Base-by-base conservation (phyloP, 2,797 vertebrate genomes). In the Hemibagrus guttatus region DNA sequence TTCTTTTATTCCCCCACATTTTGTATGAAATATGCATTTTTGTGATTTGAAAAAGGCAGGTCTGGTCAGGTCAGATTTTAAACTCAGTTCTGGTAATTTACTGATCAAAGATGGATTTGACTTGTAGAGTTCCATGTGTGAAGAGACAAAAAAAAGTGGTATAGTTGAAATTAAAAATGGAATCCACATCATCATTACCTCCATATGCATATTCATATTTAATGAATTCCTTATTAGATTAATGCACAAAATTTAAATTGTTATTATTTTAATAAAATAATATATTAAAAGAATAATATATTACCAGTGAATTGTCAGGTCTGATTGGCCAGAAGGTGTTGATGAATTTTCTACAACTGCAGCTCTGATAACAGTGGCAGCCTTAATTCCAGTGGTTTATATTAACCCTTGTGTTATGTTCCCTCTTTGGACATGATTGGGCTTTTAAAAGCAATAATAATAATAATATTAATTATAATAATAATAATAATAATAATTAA, bases 1-100 rank as follows among this genome's bases (percentile, higher is more conserved):
- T 64, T n/a, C 23, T 49, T 64, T 46, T 78, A 28, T 56, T 7
- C 56, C 31, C 19, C 46, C 9, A 49, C 46, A 26, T n/a, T 46
- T 66, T 42, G 42, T 64, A 49, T 81, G 39, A 81, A 80, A n/a
- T 21, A 80, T 63, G 23, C 76, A n/a, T 39, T 78, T 79, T 80
- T 23, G 4, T 39, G 31, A 39, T 79, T 79, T 79, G 54, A 31
- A 39, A 59, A 58, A 13, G 19, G 1, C 49, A 56, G n/a, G 7
- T 28, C 49, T 19, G 52, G 76, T 26, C 56, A 61, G 56, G 56
- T 42, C 76, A 59, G 21, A 13, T 7, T 58, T 58, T 17, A 35
- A 39, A 39, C 56, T 79, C 42, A 80, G 4, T 80, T 80, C 12
- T 4, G 0, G 76, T 42, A 26, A 21, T 26, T 80, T 39, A 42